These are phyloP conservation scores for Alouatta caraya DNA, from an alignment of 2,797 vertebrate species.

Conservation along the genomic window DNA sequence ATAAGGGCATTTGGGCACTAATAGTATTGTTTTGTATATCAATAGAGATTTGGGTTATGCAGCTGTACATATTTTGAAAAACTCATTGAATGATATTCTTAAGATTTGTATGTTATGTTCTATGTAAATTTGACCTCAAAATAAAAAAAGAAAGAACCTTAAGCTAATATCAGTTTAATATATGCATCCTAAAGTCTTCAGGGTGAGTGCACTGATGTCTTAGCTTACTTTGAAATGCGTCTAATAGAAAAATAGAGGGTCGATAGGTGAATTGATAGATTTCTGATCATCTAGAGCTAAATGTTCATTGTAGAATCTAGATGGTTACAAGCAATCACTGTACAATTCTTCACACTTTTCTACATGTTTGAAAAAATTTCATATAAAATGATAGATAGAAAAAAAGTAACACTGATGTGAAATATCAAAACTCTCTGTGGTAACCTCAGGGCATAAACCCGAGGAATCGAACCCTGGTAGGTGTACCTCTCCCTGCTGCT, in stretches of 20 bases:
- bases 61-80: neutral
- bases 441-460: neutral
- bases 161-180: neutral
- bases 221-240: neutral
- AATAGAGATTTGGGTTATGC: neutral
- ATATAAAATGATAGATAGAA: neutral
- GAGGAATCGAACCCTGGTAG: neutral
- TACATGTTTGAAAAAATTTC: neutral
- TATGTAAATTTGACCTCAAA: neutral
- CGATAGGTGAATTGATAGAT: neutral
- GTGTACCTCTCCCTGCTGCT: rapidly evolving
- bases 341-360: neutral
- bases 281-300: neutral
- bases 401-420: neutral
- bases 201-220: neutral
- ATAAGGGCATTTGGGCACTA: neutral
- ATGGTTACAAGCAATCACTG: neutral
- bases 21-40: neutral
- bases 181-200: neutral
- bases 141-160: neutral
- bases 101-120: neutral
- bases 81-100: neutral
- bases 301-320: neutral
- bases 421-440: neutral
- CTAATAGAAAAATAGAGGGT: neutral